Conservation (phyloP, 2,113 vertebrate species). For the Corythornis vintsioides region DNA sequence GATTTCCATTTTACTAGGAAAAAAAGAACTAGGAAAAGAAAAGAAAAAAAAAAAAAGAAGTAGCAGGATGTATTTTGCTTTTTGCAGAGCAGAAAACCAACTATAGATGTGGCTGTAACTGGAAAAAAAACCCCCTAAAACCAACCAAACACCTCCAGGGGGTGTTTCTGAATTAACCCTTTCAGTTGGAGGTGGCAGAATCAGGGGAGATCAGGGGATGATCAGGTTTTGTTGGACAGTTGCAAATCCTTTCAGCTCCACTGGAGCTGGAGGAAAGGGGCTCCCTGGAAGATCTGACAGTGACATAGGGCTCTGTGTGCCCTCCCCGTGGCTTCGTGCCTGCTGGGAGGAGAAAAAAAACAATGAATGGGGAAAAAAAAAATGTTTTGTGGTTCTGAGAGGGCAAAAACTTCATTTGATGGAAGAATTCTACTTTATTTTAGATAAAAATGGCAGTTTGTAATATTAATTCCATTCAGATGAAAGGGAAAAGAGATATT, state of each 20-base stretch:
- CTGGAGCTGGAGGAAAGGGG: background rate
- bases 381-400: background rate
- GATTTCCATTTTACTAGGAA: background rate
- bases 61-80: background rate
- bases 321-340: background rate
- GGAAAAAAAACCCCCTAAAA: background rate
- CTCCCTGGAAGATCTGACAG: slow-evolving; percentile 6
- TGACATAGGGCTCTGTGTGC: background rate
- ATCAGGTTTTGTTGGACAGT: background rate
- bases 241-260: background rate
- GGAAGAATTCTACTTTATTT: background rate
- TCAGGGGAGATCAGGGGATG: background rate
- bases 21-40: too few relatives aligned
- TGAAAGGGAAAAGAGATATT: background rate
- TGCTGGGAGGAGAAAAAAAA: background rate
- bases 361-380: background rate
- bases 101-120: background rate
- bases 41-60: background rate
- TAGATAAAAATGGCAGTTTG: background rate
- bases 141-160: background rate
- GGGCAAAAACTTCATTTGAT: background rate
- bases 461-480: background rate
- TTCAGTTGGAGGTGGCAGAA: background rate
- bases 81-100: background rate
- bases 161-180: background rate